Evolutionary conservation across 2,888 invertebrate genomes (phyloP).

Genomic region (Drosophila parthenogenetica): DNA sequence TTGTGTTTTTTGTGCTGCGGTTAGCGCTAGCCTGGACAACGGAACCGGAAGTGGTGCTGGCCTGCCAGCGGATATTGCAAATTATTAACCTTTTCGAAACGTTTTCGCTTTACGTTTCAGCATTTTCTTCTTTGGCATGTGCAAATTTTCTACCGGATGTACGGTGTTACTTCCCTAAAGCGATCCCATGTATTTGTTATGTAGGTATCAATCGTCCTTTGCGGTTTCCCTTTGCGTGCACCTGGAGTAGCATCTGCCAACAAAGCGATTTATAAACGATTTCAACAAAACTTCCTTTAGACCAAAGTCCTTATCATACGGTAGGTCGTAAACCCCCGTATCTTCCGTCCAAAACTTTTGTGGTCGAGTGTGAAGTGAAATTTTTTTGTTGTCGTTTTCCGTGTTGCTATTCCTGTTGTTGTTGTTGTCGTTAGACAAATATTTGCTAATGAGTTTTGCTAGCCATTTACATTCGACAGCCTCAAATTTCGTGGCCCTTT

Average conservation of each 20-base stretch:
- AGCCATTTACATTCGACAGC: constrained; percentile 53
- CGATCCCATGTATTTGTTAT: constrained; percentile 10
- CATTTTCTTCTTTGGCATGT: constrained; percentile 23
- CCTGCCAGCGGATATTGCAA: constrained; percentile 78
- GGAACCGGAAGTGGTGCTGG: constrained; percentile 71
- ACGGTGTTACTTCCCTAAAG: constrained; percentile 28
- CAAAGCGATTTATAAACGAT: constrained; percentile 78
- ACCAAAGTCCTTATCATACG: constrained; percentile 21
- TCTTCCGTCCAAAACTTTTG: constrained; percentile 54
- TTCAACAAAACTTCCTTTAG: constrained; percentile 62
- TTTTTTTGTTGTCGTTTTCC: constrained; percentile 24
- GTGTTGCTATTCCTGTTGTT: constrained; percentile 6
- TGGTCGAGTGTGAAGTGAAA: constrained; percentile 71
- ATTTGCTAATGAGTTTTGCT: constrained; percentile 77
- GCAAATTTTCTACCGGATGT: constrained; percentile 43
- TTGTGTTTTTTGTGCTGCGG: constrained; percentile 39
- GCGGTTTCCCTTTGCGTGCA: constrained; percentile 36
- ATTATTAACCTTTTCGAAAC: constrained; percentile 78
- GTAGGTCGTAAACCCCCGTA: constrained; percentile 8
- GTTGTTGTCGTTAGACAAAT: constrained; percentile 54
- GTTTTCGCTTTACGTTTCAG: constrained; percentile 39
- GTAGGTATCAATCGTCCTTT: constrained; percentile 36
- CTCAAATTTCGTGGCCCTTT: constrained; percentile 53
- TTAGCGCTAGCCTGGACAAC: constrained; percentile 50
- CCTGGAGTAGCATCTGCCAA: constrained; percentile 34